These are phyloP conservation scores for Drosophila parabipectinata DNA, from an alignment of 1,140 invertebrate genomes.

Conservation along the genomic window DNA sequence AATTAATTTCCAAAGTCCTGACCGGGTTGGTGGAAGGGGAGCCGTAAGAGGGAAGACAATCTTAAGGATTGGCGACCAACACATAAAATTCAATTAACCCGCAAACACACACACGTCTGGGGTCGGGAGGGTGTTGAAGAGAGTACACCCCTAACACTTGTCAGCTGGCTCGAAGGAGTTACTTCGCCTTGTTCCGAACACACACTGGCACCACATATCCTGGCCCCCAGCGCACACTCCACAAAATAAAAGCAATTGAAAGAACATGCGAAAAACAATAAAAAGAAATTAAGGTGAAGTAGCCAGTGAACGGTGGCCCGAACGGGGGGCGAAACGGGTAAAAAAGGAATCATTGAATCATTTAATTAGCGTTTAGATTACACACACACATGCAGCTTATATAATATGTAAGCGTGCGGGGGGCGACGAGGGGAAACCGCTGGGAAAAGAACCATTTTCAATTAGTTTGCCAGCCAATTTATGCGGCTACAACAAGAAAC, in stretches of 20 bases:
- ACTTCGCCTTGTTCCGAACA: slow-evolving; percentile 37
- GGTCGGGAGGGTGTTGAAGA: slow-evolving; percentile 11
- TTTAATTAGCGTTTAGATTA: slow-evolving; percentile 83
- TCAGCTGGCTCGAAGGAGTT: slow-evolving; percentile 69
- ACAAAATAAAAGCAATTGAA: slow-evolving; percentile 71
- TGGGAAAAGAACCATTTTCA: slow-evolving; percentile 70
- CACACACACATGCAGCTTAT: slow-evolving; percentile 58
- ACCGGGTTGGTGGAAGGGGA: not conserved
- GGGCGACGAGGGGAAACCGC: slow-evolving; percentile 34
- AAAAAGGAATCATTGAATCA: slow-evolving; percentile 78
- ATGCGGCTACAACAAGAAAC: slow-evolving; percentile 63
- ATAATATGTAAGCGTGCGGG: slow-evolving; percentile 49
- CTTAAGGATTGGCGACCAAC: slow-evolving; percentile 72
- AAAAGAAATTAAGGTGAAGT: slow-evolving; percentile 81
- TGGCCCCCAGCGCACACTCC: slow-evolving; percentile 1
- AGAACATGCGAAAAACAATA: slow-evolving; percentile 80
- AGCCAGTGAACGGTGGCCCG: slow-evolving; percentile 26
- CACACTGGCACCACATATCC: not conserved
- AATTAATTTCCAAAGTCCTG: slow-evolving; percentile 70
- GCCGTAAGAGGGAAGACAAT: slow-evolving; percentile 25
- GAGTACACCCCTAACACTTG: slow-evolving; percentile 41
- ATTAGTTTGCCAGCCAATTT: slow-evolving; percentile 77
- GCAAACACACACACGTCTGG: slow-evolving; percentile 44
- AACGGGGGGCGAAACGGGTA: slow-evolving; percentile 26
- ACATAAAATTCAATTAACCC: slow-evolving; percentile 80